Percentiles rank a stretch among this genome's conserved stretches.
phyloP scores from a whole-genome alignment of 2,113 vertebrate species.

The Mormyrus iriodes region DNA sequence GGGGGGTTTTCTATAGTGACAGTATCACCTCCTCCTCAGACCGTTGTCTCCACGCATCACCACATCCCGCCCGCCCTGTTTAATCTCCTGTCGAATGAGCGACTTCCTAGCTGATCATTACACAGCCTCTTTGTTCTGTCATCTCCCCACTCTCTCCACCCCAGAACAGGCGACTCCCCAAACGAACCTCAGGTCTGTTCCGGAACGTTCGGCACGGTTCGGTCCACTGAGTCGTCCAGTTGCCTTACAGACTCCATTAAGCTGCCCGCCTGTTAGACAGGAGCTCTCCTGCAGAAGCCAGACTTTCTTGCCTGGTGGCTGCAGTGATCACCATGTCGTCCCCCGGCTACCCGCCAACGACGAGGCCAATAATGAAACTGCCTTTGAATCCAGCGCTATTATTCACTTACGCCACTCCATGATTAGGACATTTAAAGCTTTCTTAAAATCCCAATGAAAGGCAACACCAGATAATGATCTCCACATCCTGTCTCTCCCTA shows the following conservation, averaged over 20 bases:
- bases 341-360: background rate
- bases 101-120: background rate
- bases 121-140: background rate
- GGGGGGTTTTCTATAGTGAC: background rate
- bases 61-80: background rate
- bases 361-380: background rate
- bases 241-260: background rate
- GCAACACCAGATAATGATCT: background rate
- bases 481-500: background rate
- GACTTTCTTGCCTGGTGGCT: background rate
- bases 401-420: background rate
- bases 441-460: constrained; percentile 11
- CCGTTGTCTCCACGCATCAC: background rate
- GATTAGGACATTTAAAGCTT: constrained; percentile 8
- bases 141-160: background rate
- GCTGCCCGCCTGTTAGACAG: background rate
- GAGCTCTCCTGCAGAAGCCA: background rate
- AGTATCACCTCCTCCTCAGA: background rate
- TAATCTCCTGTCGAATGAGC: background rate
- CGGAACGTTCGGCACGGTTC: background rate
- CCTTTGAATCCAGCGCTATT: background rate
- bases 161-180: background rate
- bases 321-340: background rate
- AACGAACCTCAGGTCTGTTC: background rate
- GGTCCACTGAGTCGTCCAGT: background rate